Evolutionary conservation across 2,888 invertebrate species (phyloP), one percentile per base, ranked within the genome.

Genomic region (Loripinus fragilis): DNA sequence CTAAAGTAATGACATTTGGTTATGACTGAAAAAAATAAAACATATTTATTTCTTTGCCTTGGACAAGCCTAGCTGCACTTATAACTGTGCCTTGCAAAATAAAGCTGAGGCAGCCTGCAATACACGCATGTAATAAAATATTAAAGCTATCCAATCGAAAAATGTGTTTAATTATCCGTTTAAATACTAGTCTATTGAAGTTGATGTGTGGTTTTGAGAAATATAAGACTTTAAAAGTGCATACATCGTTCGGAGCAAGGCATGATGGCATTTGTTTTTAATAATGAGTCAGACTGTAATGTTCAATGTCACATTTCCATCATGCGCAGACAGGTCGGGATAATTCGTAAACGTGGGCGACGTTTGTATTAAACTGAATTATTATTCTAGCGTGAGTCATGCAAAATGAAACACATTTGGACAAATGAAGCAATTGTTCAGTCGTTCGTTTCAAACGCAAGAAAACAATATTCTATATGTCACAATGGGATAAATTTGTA

Each of bases 141-240:
- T 52, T 52, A 25, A 52, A 52, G 25, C 23, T 52, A 52, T 52
- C 52, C 52, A 52, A 52, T 52, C 25, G 52, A 52, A 52, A 52
- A 52, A 20, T n/a, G 52, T 52, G 52, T 52, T 52, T 52, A 52
- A 52, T 52, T 52, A 52, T 52, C 52, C 52, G 52, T 52, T 52
- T 25, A 52, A 52, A 52, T 25, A 25, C 25, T 25, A 25, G 12
- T 52, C n/a, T 25, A 23, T 25, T 25, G 52, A 23, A 52, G 52
- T 25, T 52, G 52, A 8, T 25, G n/a, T 52, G 52, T 25, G n/a
- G 23, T 23, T 52, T 52, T 52, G 52, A n/a, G n/a, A 12, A 23
- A 25, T 23, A 15, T 8, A 8, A 38, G 38, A 38, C 12, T 12
- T 38, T 5, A 12, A 38, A 38, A 38, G 38, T 5, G 38, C 12